These are phyloP conservation scores for Anastatus disparis DNA, from an alignment of 1,140 invertebrate genomes.

Conservation along the genomic window DNA sequence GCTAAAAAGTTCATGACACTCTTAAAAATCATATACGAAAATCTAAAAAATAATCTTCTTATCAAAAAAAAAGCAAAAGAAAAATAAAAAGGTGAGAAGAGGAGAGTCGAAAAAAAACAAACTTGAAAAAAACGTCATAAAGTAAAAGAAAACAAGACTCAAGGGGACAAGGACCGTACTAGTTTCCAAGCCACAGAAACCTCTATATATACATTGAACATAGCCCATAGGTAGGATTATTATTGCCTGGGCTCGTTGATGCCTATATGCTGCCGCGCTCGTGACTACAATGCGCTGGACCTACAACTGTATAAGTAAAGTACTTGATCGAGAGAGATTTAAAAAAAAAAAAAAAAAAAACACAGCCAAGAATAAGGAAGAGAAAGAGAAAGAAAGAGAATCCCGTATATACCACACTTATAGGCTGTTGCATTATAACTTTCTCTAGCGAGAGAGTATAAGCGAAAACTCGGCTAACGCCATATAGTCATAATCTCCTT, in stretches of 20 bases:
- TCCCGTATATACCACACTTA: too few species aligned
- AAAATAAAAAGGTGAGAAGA: neutral
- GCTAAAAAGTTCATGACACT: too few species aligned
- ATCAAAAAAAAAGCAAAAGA: neutral
- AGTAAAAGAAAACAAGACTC: too few species aligned
- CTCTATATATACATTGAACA: too few species aligned
- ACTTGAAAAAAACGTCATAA: too few species aligned
- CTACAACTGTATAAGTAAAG: neutral
- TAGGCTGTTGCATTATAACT: too few species aligned
- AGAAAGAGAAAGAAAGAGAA: neutral
- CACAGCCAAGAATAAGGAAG: neutral
- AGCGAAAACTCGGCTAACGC: constrained; percentile 57
- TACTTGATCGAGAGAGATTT: neutral
- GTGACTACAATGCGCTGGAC: constrained; percentile 52
- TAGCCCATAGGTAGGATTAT: neutral
- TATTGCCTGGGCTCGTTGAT: neutral
- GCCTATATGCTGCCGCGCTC: constrained; percentile 10
- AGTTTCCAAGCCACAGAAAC: too few species aligned
- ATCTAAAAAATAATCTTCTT: too few species aligned
- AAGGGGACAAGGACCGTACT: too few species aligned
- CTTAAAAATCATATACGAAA: too few species aligned
- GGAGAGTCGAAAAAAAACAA: neutral
- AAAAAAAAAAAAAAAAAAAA: neutral
- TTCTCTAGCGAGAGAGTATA: constrained; percentile 50
- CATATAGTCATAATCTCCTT: constrained; percentile 60